A percentile compares a stretch with the other conserved stretches of the same genome.
These are phyloP conservation scores for Eilema caniola DNA, from an alignment of 2,888 invertebrate species.

Conservation along the genomic window DNA sequence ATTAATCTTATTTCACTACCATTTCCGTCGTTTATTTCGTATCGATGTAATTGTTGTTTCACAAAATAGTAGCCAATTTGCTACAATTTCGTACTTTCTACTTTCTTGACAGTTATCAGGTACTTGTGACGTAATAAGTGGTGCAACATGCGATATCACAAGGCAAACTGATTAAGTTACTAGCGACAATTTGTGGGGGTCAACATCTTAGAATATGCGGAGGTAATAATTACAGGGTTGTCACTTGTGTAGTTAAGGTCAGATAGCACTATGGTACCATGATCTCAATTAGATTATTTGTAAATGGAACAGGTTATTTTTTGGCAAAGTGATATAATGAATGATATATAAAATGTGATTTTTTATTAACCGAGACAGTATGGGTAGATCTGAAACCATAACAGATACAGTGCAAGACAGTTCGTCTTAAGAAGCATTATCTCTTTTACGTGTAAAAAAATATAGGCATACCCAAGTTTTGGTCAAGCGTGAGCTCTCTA, in stretches of 20 bases:
- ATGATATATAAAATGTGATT: too few relatives aligned
- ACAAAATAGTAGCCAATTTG: constrained; percentile 23
- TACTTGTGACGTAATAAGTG: constrained; percentile 33
- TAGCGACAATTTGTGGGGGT: constrained; percentile 38
- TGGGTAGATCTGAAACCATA: too few relatives aligned
- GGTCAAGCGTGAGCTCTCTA: too few relatives aligned
- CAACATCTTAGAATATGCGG: constrained; percentile 32
- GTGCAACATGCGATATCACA: constrained; percentile 34
- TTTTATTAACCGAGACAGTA: too few relatives aligned
- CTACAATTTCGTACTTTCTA: constrained; percentile 39
- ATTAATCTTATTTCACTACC: too few relatives aligned
- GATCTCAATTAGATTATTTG: not conserved
- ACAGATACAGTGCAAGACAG: too few relatives aligned
- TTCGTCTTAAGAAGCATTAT: too few relatives aligned
- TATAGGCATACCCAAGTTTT: too few relatives aligned
- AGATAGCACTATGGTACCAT: not conserved
- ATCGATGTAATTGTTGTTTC: constrained; percentile 7
- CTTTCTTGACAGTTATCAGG: constrained; percentile 27
- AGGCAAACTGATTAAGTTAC: constrained; percentile 33
- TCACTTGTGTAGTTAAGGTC: constrained; percentile 24
- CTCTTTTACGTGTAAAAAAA: too few relatives aligned
- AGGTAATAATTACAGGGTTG: constrained; percentile 17
- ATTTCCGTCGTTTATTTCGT: too few relatives aligned
- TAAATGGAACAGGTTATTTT: not conserved
- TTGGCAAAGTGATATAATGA: not conserved